A percentile compares a stretch with the other conserved stretches of the same genome.
phyloP scores from a whole-genome alignment of 2,888 invertebrate genomes.

The Drosophila diplacantha region DNA sequence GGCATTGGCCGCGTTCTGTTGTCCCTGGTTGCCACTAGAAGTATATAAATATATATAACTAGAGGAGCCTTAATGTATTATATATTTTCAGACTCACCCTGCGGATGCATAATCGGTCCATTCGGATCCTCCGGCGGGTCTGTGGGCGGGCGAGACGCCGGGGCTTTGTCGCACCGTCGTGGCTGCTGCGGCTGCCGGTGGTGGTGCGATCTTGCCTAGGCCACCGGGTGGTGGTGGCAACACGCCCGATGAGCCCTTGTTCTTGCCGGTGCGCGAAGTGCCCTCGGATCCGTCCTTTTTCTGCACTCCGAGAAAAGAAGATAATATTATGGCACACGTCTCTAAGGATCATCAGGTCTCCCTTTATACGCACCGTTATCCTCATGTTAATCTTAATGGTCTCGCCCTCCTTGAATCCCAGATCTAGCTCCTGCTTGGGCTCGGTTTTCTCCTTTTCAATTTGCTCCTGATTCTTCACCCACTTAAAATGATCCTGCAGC shows the following conservation, averaged over 20 bases:
- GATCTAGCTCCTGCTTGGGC: slow-evolving; percentile 89
- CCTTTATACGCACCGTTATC: slow-evolving; percentile 84
- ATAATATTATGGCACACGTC: neutral
- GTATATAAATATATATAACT: neutral
- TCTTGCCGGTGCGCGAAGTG: slow-evolving; percentile 81
- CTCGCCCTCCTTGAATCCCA: slow-evolving; percentile 99
- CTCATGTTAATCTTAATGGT: slow-evolving; percentile 99
- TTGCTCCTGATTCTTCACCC: slow-evolving; percentile 89
- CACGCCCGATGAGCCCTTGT: slow-evolving; percentile 81
- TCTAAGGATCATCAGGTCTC: neutral
- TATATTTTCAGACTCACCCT: slow-evolving; percentile 75
- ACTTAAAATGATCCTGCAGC: slow-evolving; percentile 98
- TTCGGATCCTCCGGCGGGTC: slow-evolving; percentile 79
- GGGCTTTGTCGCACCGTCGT: slow-evolving; percentile 75
- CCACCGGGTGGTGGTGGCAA: slow-evolving; percentile 92
- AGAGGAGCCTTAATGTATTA: neutral
- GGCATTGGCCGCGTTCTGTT: slow-evolving; percentile 75
- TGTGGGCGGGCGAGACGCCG: slow-evolving; percentile 85
- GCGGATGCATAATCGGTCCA: slow-evolving; percentile 91
- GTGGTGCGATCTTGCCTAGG: slow-evolving; percentile 83
- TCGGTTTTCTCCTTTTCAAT: slow-evolving; percentile 88
- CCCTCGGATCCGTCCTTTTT: slow-evolving; percentile 92
- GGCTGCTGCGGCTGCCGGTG: slow-evolving; percentile 82
- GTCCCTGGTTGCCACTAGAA: slow-evolving; percentile 68
- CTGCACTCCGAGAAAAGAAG: slow-evolving; percentile 77